These are phyloP conservation scores for Tadarida brasiliensis DNA, from an alignment of 2,797 vertebrate species.

Conservation along the genomic window DNA sequence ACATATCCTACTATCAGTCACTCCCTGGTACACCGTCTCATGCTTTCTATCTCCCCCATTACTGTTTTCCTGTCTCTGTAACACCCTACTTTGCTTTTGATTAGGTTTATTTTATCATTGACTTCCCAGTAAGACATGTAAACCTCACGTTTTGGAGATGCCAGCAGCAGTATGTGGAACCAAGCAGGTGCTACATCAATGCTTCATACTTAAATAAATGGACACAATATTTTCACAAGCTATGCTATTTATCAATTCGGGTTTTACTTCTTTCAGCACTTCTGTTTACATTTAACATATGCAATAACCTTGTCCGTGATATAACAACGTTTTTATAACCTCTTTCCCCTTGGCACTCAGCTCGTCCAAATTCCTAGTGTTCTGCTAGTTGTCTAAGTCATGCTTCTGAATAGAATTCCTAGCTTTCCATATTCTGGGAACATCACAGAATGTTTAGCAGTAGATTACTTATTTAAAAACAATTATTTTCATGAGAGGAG, in stretches of 20 bases:
- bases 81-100: background rate
- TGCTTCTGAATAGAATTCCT: background rate
- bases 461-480: background rate
- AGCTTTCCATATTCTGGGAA: conserved; percentile 15
- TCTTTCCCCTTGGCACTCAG: background rate
- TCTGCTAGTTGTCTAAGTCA: background rate
- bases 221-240: background rate
- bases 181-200: background rate
- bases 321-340: background rate
- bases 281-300: background rate
- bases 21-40: background rate
- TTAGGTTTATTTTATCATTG: background rate
- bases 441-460: background rate
- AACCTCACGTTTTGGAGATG: background rate
- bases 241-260: background rate
- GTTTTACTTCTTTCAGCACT: background rate
- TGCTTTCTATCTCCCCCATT: background rate
- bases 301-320: background rate
- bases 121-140: background rate
- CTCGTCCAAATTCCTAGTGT: background rate
- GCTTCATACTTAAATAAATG: background rate
- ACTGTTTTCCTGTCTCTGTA: background rate
- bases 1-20: background rate
- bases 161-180: background rate
- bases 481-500: conserved; percentile 52